A percentile compares a stretch with the other conserved stretches of the same genome.
These are phyloP conservation scores for Pampus argenteus DNA, from an alignment of 2,797 vertebrate genomes.

Conservation along the genomic window DNA sequence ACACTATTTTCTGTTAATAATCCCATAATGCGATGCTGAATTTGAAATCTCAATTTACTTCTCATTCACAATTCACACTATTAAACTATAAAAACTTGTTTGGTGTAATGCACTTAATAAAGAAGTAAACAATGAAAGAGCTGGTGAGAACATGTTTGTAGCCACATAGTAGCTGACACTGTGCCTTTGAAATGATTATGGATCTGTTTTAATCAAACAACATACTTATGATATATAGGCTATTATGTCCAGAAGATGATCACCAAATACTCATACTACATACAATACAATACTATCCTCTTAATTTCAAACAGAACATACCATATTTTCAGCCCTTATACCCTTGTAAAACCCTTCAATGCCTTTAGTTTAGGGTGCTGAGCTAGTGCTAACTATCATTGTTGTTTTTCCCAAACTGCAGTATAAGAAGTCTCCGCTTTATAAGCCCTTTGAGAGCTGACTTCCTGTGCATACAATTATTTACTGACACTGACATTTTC, in stretches of 20 bases:
- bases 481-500: neutral
- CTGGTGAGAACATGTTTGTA: neutral
- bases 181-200: neutral
- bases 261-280: neutral
- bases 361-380: neutral
- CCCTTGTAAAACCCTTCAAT: neutral
- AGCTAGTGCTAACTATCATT: neutral
- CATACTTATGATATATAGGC: neutral
- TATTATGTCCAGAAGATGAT: neutral
- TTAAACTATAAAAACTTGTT: too few relatives aligned
- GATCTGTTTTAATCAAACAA: neutral
- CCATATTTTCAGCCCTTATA: neutral
- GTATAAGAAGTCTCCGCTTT: too few relatives aligned
- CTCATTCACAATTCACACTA: too few relatives aligned
- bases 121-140: neutral
- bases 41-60: neutral
- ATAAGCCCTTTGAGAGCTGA: neutral
- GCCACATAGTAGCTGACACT: neutral
- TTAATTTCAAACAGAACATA: neutral
- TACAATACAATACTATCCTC: too few relatives aligned
- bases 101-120: neutral
- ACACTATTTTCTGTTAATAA: too few relatives aligned
- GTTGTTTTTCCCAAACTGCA: too few relatives aligned
- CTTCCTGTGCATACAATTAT: neutral
- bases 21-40: neutral